These are phyloP conservation scores for Palythoa caribaeorum DNA, from an alignment of 92 coral and sea anemone genomes.

Conservation along the genomic window DNA sequence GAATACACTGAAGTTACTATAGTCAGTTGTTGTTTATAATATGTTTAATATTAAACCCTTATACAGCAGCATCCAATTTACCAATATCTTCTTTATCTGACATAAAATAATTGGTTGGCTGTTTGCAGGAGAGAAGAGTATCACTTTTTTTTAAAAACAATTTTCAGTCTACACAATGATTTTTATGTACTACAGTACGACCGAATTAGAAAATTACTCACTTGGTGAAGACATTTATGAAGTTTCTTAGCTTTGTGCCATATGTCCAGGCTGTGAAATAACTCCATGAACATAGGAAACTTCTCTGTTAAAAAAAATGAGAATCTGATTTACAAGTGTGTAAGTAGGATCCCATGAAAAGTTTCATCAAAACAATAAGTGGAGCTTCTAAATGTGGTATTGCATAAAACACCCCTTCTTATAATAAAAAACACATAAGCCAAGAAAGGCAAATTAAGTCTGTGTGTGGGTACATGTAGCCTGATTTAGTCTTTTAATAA, in stretches of 20 bases:
- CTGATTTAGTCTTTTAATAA: too few relatives aligned
- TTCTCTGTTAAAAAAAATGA: not conserved
- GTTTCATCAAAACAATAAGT: too few relatives aligned
- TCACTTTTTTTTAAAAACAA: not conserved
- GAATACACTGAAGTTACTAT: not conserved
- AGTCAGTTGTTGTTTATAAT: not conserved
- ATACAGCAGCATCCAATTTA: not conserved
- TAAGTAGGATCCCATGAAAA: too few relatives aligned
- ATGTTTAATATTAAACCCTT: not conserved
- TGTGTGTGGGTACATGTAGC: too few relatives aligned
- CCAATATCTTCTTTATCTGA: not conserved
- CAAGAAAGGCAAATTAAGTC: too few relatives aligned
- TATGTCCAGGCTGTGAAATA: not conserved
- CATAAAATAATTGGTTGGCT: not conserved
- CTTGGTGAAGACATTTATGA: not conserved
- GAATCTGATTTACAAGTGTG: not conserved
- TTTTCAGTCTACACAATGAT: not conserved
- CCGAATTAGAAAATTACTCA: not conserved
- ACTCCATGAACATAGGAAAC: conserved; percentile 12
- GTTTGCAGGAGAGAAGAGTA: not conserved
- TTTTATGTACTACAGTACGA: not conserved
- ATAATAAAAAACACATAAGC: too few relatives aligned
- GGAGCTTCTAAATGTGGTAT: too few relatives aligned
- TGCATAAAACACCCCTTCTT: too few relatives aligned
- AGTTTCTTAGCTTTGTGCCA: conserved; percentile 7